Evolutionary conservation across 2,113 vertebrate genomes (phyloP).

Genomic region (Steatornis caripensis): DNA sequence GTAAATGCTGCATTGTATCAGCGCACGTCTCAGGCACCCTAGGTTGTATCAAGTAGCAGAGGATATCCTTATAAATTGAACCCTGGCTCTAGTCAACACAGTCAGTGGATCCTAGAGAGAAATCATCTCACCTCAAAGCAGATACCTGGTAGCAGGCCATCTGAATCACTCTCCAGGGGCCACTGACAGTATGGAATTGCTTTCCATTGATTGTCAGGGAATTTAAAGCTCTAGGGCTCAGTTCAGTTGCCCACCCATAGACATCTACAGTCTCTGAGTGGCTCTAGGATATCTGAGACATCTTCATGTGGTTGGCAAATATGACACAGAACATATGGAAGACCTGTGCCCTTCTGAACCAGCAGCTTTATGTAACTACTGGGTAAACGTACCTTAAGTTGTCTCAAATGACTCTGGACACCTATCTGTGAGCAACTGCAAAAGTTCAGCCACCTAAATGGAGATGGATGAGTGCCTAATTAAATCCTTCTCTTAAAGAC

Average conservation of each 20-base stretch:
- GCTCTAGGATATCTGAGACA: not conserved
- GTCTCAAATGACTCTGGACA: not conserved
- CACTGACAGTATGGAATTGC: rapidly evolving
- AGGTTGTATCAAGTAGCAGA: not conserved
- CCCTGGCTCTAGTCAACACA: not conserved
- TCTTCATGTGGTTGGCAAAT: not conserved
- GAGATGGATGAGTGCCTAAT: not conserved
- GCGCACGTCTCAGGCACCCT: not conserved
- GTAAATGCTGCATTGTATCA: not conserved
- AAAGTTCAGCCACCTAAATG: not conserved
- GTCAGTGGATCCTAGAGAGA: not conserved
- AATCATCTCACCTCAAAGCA: not conserved
- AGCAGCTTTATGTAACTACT: not conserved
- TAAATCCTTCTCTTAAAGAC: not conserved
- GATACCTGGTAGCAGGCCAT: rapidly evolving
- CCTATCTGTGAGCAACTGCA: not conserved
- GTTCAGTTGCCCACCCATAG: not conserved
- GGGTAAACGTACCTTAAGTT: not conserved
- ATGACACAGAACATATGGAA: not conserved
- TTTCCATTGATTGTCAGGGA: not conserved
- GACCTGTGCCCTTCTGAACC: not conserved
- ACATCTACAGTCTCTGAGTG: not conserved
- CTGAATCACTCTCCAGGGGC: not conserved
- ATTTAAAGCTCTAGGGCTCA: not conserved
- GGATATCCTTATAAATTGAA: not conserved